Evolutionary conservation across 2,113 vertebrate genomes (phyloP), one percentile per base, ranked within the genome.

Genomic region (Callorhinus ursinus): DNA sequence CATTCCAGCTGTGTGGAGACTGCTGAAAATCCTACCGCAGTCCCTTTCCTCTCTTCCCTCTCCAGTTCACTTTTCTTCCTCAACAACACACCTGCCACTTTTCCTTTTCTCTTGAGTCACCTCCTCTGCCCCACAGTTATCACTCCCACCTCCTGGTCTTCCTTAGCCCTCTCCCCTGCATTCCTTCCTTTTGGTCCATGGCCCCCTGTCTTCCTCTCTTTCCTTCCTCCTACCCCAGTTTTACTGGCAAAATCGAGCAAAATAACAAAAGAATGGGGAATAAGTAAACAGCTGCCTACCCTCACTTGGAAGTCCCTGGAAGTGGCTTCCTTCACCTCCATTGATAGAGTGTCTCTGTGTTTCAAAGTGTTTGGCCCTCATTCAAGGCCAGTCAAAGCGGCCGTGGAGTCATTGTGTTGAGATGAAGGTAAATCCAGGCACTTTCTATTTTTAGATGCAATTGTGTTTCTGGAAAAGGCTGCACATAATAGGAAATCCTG

Each of bases 401-500:
- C 61, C 24, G 0, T 1, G 63, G 92, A 97, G 53, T 94, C 55
- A 95, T 93, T 93, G 96, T 96, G 76, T 55, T 1, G 92, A 97
- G 97, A 93, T 80, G 89, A 95, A 97, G 96, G 95, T 76, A 80
- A 83, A 95, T 65, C 59, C 89, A 83, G 86, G 92, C 88, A n/a
- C 39, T 63, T 97, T 90, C 95, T 97, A 97, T 96, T 93, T 97
- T 96, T 72, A 91, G 95, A 53, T 22, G 69, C 83, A 86, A 89
- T 91, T 98, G 96, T 96, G 96, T 95, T 97, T 97, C 95, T 98
- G 98, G 95, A 97, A 97, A 93, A 97, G 81, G 15, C 93, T 71
- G 77, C 67, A 46, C 82, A 96, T 94, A 96, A 95, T 97, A 96
- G 97, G 95, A 97, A 98, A 95, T 97, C 96, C 97, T 93, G 94